Percentiles rank a stretch among this genome's conserved stretches.
phyloP scores from a whole-genome alignment of 2,797 vertebrate genomes.

The Aplochiton taeniatus region DNA sequence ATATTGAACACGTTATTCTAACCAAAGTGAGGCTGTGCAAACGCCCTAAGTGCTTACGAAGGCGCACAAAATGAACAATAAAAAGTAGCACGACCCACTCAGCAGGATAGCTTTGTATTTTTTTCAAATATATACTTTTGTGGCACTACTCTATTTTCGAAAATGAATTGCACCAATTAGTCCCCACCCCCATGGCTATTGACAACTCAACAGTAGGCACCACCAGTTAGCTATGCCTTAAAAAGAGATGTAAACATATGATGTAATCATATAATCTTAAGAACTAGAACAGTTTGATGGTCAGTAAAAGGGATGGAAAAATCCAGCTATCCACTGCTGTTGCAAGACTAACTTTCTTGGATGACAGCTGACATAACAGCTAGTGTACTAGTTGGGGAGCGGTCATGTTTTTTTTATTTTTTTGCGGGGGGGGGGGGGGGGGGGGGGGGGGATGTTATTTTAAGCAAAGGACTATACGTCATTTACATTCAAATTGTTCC shows the following conservation, averaged over 20 bases:
- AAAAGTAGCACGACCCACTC: neutral
- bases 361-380: neutral
- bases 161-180: neutral
- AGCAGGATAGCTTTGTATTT: neutral
- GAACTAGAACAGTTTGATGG: neutral
- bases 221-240: too few species aligned
- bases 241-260: too few species aligned
- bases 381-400: neutral
- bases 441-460: neutral
- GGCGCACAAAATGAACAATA: neutral
- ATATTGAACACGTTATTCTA: neutral
- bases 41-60: neutral
- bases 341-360: neutral
- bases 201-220: neutral
- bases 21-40: neutral
- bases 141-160: neutral
- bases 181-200: neutral
- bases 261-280: too few species aligned
- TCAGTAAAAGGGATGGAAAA: neutral
- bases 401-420: neutral
- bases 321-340: neutral
- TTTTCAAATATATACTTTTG: too few species aligned
- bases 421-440: too few species aligned
- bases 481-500: neutral
- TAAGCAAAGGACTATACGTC: neutral